Evolutionary conservation across 1,140 invertebrate genomes (phyloP).

Genomic region (Drosophila nigrodunni): DNA sequence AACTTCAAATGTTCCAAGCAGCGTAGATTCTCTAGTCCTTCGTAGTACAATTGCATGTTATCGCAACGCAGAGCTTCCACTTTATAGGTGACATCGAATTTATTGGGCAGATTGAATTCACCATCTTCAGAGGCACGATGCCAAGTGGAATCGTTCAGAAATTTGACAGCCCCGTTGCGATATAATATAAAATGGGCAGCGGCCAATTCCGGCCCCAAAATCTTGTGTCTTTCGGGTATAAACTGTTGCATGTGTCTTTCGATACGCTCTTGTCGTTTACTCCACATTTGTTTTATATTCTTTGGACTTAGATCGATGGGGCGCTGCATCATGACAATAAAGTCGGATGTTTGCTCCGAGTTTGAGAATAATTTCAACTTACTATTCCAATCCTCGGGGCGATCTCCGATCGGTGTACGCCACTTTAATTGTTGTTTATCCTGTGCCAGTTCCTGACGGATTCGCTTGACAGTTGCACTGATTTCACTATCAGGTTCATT

Average conservation of each 20-base stretch:
- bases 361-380: slow-evolving; percentile 84
- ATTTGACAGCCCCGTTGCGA: slow-evolving; percentile 88
- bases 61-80: slow-evolving; percentile 90
- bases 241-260: slow-evolving; percentile 84
- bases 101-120: slow-evolving; percentile 86
- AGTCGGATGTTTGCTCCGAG: slow-evolving; percentile 79
- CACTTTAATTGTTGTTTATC: slow-evolving; percentile 84
- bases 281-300: slow-evolving; percentile 85
- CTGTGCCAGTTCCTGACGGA: slow-evolving; percentile 65
- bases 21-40: slow-evolving; percentile 89
- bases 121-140: slow-evolving; percentile 85
- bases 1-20: slow-evolving; percentile 87
- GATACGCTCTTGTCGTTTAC: slow-evolving; percentile 69
- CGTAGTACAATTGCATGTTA: slow-evolving; percentile 87
- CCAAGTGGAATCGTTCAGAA: slow-evolving; percentile 86
- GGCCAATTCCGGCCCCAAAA: slow-evolving; percentile 89
- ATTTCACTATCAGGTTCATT: slow-evolving; percentile 39
- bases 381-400: slow-evolving; percentile 84
- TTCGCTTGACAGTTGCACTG: slow-evolving; percentile 65
- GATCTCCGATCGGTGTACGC: slow-evolving; percentile 84
- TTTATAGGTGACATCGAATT: slow-evolving; percentile 86
- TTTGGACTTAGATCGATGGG: slow-evolving; percentile 85
- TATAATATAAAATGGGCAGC: slow-evolving; percentile 90
- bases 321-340: slow-evolving; percentile 84
- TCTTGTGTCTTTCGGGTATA: slow-evolving; percentile 85